Base-by-base conservation (phyloP, 30 jellyfish, hydroid and myxozoan species). In the Pelagia noctiluca region DNA sequence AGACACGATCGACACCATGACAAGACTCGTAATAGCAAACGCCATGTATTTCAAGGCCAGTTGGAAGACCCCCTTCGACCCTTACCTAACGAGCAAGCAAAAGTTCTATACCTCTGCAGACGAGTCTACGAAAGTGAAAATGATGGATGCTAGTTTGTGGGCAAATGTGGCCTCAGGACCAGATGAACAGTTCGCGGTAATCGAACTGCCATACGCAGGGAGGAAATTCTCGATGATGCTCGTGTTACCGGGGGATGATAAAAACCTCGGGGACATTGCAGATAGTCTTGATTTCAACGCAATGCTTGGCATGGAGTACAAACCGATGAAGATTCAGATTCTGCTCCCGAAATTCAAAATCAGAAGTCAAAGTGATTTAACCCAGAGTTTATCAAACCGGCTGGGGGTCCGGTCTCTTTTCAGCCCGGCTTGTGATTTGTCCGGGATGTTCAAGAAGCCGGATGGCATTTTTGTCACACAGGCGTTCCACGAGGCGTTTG, bases 151-250 rank as follows among this genome's bases (percentile, higher is more conserved):
- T 3, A 60, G 36, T 24, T 50, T 76, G 33, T 30, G 32, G 65
- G 13, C 35, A 23, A 61, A 65, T 24, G 35, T 66, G 16, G 60
- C 46, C 19, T 3, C 73, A n/a, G 63, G 33, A 31, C 28, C 29
- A 32, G 63, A 61, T 0, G 52, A 33, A 42, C 57, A 50, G 30
- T 86, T 62, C 61, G 54, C 60, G 25, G 90, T 76, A 7, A 28
- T 94, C 22, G 89, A 72, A 29, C 76, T 94, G 37, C 99, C 99
- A 22, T 94, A 94, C 76, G 71, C 0, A 49, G 97, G 92, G 5
- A 49, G 86, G 13, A 29, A 70, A 16, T 63, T 87, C 38, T 70
- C 93, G 3, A 87, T 94, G 97, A 65, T 72, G 47, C 50, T 94
- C 22, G 62, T 94, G 38, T 90, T 94, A 24, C 99, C 99, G 48